A percentile compares a stretch with the other conserved stretches of the same genome.
These are phyloP conservation scores for Noturus placidus DNA, from an alignment of 2,113 vertebrate species.

Conservation along the genomic window DNA sequence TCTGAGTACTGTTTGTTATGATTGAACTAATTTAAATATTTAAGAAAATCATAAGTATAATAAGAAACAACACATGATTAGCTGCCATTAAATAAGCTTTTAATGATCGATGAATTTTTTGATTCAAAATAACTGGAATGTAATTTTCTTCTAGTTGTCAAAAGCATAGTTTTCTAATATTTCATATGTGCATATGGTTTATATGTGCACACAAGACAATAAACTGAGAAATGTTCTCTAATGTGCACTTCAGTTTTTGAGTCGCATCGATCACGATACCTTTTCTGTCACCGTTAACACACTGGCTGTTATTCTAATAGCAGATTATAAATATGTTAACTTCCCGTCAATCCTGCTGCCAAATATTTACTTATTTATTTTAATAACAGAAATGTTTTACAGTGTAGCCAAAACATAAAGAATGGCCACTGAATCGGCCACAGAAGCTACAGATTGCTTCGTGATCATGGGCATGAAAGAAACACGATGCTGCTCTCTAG, in stretches of 20 bases:
- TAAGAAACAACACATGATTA: background rate
- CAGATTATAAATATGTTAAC: background rate
- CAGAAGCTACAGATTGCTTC: background rate
- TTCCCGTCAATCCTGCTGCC: background rate
- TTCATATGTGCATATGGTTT: background rate
- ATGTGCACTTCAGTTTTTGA: background rate
- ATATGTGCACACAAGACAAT: background rate
- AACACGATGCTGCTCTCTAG: constrained; percentile 30
- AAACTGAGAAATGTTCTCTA: background rate
- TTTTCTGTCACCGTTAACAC: background rate
- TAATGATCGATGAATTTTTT: background rate
- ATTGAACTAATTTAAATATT: background rate
- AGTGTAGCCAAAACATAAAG: background rate
- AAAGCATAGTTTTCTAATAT: background rate
- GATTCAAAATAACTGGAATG: background rate
- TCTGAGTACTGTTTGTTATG: background rate
- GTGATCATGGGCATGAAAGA: background rate
- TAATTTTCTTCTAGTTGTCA: background rate
- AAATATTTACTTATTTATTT: background rate
- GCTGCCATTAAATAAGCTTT: background rate
- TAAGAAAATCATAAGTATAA: background rate
- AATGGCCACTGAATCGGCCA: background rate
- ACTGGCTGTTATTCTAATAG: background rate
- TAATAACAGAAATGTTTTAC: background rate
- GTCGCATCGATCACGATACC: background rate